These are phyloP conservation scores for Erebia epiphron DNA, from an alignment of 2,888 invertebrate genomes.

Conservation along the genomic window DNA sequence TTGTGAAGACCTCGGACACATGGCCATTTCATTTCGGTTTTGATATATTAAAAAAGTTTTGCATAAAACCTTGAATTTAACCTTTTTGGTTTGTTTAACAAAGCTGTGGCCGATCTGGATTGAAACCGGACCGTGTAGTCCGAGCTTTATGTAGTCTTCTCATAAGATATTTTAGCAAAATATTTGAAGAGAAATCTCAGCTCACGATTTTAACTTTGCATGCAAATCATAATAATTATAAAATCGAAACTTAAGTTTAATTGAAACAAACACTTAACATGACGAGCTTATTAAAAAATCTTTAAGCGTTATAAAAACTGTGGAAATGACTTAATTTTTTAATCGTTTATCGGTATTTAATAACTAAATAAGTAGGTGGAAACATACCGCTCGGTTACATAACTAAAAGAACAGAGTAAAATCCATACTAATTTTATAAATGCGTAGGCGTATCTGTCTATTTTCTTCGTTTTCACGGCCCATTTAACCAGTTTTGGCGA, in stretches of 20 bases:
- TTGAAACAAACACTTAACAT: background rate
- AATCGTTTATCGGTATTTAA: background rate
- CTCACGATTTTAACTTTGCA: background rate
- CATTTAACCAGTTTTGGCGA: too few species aligned
- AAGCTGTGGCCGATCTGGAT: background rate
- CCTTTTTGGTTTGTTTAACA: too few species aligned
- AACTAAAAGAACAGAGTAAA: too few species aligned
- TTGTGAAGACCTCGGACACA: background rate
- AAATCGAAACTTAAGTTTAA: background rate
- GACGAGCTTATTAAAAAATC: background rate
- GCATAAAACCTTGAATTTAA: background rate
- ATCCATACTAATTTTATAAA: too few species aligned
- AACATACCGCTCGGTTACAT: background rate
- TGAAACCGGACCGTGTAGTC: slow-evolving; percentile 6
- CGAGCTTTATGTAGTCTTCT: background rate
- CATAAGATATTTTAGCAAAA: background rate
- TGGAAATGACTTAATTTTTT: slow-evolving; percentile 6
- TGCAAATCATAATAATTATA: slow-evolving; percentile 1
- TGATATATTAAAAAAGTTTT: background rate
- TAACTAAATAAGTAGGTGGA: background rate
- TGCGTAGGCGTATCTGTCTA: too few species aligned
- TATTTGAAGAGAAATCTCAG: background rate
- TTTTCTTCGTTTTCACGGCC: too few species aligned
- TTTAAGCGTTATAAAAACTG: background rate
- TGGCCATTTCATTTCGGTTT: background rate